Conservation (phyloP, 2,888 invertebrate species). For the Pteria penguin region DNA sequence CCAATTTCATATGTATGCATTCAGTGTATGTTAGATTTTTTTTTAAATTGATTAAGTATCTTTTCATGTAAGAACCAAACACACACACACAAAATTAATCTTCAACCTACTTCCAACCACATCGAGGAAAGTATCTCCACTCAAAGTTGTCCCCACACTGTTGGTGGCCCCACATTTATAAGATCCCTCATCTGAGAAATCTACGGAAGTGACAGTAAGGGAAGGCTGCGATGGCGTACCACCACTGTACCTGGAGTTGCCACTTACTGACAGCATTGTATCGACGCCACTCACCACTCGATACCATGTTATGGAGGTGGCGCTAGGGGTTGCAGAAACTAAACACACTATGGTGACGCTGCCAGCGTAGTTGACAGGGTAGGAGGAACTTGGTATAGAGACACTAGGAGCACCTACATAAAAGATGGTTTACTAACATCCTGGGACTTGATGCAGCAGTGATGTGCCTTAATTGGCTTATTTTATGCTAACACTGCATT, state of each 20-base stretch:
- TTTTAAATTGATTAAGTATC: too few relatives aligned
- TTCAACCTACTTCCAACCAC: constrained; percentile 34
- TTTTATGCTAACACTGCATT: too few relatives aligned
- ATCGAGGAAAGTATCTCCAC: constrained; percentile 17
- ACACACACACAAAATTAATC: too few relatives aligned
- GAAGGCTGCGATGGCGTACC: constrained; percentile 28
- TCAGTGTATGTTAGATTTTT: too few relatives aligned
- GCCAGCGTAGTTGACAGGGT: constrained; percentile 7
- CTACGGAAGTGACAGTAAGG: constrained; percentile 15
- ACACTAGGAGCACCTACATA: constrained; percentile 24
- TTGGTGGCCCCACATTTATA: constrained; percentile 35
- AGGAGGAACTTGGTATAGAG: constrained; percentile 13
- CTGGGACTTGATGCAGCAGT: too few relatives aligned
- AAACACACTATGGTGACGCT: constrained; percentile 14
- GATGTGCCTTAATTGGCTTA: too few relatives aligned
- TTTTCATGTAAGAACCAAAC: too few relatives aligned
- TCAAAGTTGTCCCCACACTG: constrained; percentile 29
- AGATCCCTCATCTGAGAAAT: constrained; percentile 17
- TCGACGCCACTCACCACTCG: constrained; percentile 15
- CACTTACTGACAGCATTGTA: constrained; percentile 8
- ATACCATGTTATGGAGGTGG: constrained; percentile 16
- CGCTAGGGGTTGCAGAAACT: constrained; percentile 20
- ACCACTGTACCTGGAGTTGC: constrained; percentile 7
- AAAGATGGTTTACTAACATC: too few relatives aligned
- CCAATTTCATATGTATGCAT: too few relatives aligned